Conservation (phyloP, 2,113 vertebrate species). For the Hemibagrus wyckioides region DNA sequence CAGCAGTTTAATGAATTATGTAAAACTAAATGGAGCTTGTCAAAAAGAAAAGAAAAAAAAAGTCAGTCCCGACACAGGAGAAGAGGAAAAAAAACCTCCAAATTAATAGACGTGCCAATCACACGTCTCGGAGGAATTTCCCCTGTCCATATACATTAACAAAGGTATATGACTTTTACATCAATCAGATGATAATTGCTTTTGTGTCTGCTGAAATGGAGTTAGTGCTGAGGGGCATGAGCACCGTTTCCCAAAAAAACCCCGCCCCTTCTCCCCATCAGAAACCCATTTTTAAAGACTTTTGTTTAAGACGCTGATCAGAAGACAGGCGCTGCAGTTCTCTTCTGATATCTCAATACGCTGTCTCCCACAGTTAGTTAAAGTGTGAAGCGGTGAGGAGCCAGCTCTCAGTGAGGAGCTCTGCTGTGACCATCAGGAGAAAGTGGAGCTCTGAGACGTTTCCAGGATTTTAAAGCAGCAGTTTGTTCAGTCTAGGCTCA, state of each 20-base stretch:
- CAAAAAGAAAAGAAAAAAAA: slow-evolving; percentile 18
- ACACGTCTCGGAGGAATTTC: slow-evolving; percentile 53
- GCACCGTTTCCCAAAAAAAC: slow-evolving; percentile 32
- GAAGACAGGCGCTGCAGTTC: slow-evolving; percentile 30
- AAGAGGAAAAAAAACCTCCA: slow-evolving; percentile 33
- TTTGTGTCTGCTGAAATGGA: slow-evolving; percentile 48
- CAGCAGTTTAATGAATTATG: slow-evolving; percentile 46
- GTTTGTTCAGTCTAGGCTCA: neutral
- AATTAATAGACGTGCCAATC: slow-evolving; percentile 62
- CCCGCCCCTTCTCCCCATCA: neutral
- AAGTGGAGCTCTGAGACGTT: neutral
- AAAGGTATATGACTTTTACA: slow-evolving; percentile 46
- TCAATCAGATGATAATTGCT: slow-evolving; percentile 59
- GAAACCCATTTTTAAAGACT: slow-evolving; percentile 55
- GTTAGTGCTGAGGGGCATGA: slow-evolving; percentile 50
- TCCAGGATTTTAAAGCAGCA: neutral
- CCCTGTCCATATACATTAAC: slow-evolving; percentile 46
- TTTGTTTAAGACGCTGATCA: slow-evolving; percentile 52
- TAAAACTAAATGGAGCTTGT: slow-evolving; percentile 49
- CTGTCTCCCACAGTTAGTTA: slow-evolving; percentile 43
- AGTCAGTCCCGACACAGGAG: slow-evolving; percentile 1
- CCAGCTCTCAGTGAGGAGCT: neutral
- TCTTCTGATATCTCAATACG: slow-evolving; percentile 56
- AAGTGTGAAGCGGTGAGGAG: slow-evolving; percentile 9
- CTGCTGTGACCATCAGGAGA: neutral